These are phyloP conservation scores for Myanophis thanlyinensis DNA, from an alignment of 2,113 vertebrate genomes.

Conservation along the genomic window DNA sequence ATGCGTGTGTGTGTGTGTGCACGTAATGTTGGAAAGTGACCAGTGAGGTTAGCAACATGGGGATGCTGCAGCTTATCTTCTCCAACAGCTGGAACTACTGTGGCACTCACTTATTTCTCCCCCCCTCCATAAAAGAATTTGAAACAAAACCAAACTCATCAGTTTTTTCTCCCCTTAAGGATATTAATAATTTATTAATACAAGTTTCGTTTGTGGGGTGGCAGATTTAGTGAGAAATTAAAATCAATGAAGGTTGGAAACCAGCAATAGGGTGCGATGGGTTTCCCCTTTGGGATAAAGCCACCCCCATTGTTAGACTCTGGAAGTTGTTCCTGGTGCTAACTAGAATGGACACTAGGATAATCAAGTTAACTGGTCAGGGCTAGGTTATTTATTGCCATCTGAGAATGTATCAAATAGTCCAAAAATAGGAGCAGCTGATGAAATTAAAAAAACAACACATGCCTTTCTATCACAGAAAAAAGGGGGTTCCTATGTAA, in stretches of 20 bases:
- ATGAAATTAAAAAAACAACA: not conserved
- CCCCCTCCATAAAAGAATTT: not conserved
- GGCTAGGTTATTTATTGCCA: not conserved
- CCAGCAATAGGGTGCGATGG: not conserved
- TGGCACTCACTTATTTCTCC: not conserved
- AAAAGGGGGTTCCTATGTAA: not conserved
- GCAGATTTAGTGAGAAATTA: not conserved
- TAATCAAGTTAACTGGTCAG: not conserved
- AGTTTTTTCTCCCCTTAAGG: not conserved
- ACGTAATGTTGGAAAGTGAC: not conserved
- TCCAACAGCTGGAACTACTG: slow-evolving; percentile 28
- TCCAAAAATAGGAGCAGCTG: not conserved
- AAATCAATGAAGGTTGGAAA: not conserved
- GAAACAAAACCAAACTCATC: not conserved
- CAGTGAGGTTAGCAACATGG: slow-evolving; percentile 19
- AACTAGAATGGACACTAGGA: not conserved
- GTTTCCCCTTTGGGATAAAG: not conserved
- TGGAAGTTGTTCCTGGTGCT: slow-evolving; percentile 22
- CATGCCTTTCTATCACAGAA: not conserved
- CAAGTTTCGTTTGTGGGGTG: not conserved
- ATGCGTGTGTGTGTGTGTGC: not conserved
- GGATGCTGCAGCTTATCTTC: slow-evolving; percentile 44
- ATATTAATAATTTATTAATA: not conserved
- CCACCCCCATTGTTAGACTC: slow-evolving; percentile 20
- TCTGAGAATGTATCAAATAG: not conserved